These are phyloP conservation scores for Eulithis prunata DNA, from an alignment of 2,888 invertebrate species.

Conservation along the genomic window DNA sequence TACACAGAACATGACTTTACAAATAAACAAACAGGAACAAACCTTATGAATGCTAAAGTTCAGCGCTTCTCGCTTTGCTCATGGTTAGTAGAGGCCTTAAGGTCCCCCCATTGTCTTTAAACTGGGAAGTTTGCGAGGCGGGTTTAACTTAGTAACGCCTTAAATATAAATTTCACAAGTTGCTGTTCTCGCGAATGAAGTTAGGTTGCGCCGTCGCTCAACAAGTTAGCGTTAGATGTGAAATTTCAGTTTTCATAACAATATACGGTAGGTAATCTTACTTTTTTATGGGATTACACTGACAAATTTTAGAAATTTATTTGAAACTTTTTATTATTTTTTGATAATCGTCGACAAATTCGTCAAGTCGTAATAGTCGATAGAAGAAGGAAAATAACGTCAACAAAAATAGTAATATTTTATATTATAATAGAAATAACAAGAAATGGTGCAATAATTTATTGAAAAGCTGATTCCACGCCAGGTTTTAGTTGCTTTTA, in stretches of 20 bases:
- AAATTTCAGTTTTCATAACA: constrained; percentile 50
- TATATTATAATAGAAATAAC: too few species aligned
- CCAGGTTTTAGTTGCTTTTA: neutral
- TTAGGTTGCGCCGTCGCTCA: constrained; percentile 71
- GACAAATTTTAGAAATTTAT: constrained; percentile 5
- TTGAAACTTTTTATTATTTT: neutral
- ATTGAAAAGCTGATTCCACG: too few species aligned
- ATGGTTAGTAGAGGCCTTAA: neutral
- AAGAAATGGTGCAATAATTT: too few species aligned
- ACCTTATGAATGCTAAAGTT: neutral
- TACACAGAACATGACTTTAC: too few species aligned
- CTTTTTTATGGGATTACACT: constrained; percentile 26
- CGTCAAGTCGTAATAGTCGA: too few species aligned
- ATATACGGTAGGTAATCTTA: constrained; percentile 30
- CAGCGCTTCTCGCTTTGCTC: constrained; percentile 17
- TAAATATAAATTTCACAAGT: constrained; percentile 80
- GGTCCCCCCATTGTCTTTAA: constrained; percentile 60
- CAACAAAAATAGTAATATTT: too few species aligned
- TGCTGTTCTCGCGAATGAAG: constrained; percentile 67
- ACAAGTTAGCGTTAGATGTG: constrained; percentile 65
- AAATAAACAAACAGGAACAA: too few species aligned
- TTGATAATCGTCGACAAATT: too few species aligned
- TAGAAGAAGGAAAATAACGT: too few species aligned
- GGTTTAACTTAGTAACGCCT: constrained; percentile 76
- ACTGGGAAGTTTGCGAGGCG: constrained; percentile 68